These are phyloP conservation scores for Chrysocyon brachyurus DNA, from an alignment of 2,797 vertebrate species.

Conservation along the genomic window DNA sequence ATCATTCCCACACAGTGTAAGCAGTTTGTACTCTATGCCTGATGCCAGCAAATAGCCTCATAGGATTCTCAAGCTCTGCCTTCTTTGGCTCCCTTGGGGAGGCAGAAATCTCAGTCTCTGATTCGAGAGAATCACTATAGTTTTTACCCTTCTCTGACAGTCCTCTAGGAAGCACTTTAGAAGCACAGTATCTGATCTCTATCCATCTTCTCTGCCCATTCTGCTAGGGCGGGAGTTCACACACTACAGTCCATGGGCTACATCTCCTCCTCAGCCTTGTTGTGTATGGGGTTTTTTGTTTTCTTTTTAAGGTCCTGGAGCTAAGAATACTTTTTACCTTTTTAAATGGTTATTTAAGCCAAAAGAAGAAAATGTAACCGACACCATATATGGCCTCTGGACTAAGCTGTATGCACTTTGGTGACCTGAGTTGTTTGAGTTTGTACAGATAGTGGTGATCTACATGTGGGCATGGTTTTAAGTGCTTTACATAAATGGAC, in stretches of 20 bases:
- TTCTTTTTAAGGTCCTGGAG: not conserved
- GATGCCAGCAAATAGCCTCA: not conserved
- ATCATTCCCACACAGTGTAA: accelerated
- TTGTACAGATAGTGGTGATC: not conserved
- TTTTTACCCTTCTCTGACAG: not conserved
- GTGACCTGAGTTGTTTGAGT: not conserved
- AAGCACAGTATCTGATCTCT: not conserved
- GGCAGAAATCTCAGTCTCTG: no score
- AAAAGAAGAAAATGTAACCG: not conserved
- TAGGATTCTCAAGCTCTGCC: not conserved
- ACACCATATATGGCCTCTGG: not conserved
- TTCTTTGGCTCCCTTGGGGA: not conserved
- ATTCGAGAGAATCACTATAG: not conserved
- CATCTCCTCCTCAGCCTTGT: not conserved
- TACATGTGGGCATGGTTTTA: accelerated
- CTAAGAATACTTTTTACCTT: not conserved
- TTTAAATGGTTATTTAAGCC: not conserved
- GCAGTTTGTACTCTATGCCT: accelerated
- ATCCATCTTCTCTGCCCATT: not conserved
- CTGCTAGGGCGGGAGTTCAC: not conserved
- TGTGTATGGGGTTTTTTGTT: not conserved
- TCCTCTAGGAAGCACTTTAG: not conserved
- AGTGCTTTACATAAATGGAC: not conserved
- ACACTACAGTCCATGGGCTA: not conserved
- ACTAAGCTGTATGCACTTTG: not conserved